These are phyloP conservation scores for Choloepus hoffmanni DNA, from an alignment of 2,113 vertebrate species.

Conservation along the genomic window DNA sequence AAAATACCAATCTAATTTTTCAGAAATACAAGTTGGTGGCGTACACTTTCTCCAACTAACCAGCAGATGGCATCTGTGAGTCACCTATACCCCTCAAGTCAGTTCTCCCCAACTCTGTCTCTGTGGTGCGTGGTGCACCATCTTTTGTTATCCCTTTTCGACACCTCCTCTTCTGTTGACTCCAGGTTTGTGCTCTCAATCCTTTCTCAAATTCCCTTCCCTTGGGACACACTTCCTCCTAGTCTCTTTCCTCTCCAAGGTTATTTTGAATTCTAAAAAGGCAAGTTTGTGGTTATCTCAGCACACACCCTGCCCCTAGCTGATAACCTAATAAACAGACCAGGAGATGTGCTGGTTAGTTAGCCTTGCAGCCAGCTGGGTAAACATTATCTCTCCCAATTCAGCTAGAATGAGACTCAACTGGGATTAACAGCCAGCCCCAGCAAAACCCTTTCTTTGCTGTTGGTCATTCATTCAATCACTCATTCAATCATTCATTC, in stretches of 20 bases:
- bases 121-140: too few relatives aligned
- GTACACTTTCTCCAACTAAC: too few relatives aligned
- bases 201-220: conserved; percentile 17
- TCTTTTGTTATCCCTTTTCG: neutral
- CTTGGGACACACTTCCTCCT: neutral
- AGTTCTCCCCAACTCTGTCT: too few relatives aligned
- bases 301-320: too few relatives aligned
- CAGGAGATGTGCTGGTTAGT: too few relatives aligned
- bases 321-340: neutral
- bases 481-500: too few relatives aligned
- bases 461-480: neutral
- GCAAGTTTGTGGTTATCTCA: neutral
- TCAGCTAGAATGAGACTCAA: neutral
- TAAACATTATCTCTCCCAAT: neutral
- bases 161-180: conserved; percentile 6
- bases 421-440: neutral
- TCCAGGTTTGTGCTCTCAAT: neutral
- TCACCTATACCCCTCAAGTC: too few relatives aligned
- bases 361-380: too few relatives aligned
- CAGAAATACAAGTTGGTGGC: too few relatives aligned
- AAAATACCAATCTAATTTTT: too few relatives aligned
- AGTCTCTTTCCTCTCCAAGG: neutral
- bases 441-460: neutral
- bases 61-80: too few relatives aligned
- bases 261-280: conserved; percentile 50